phyloP scores from a whole-genome alignment of 2,888 invertebrate species.

The Aleiodes leptofemur region DNA sequence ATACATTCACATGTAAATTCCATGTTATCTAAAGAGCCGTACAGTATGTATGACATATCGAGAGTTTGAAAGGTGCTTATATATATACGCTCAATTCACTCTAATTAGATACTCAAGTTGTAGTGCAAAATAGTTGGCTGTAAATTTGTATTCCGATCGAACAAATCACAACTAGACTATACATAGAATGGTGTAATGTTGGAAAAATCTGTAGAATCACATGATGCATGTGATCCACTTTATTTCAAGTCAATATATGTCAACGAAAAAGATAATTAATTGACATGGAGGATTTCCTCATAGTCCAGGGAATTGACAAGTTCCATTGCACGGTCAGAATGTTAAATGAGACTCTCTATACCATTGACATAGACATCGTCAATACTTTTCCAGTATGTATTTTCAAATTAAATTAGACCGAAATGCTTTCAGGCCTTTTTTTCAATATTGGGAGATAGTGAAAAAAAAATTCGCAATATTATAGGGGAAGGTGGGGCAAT shows the following conservation, averaged over 20 bases:
- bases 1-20: too few species aligned
- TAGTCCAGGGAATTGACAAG: conserved; percentile 42
- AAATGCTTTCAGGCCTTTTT: too few species aligned
- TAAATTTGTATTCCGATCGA: not conserved
- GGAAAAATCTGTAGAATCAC: conserved; percentile 24
- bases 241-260: conserved; percentile 38
- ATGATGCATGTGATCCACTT: conserved; percentile 43
- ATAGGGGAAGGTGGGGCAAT: too few species aligned
- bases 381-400: conserved; percentile 14
- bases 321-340: conserved; percentile 37
- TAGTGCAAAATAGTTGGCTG: too few species aligned
- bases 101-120: too few species aligned
- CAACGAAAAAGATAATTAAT: conserved; percentile 46
- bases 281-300: conserved; percentile 32
- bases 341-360: conserved; percentile 6
- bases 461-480: not conserved
- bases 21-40: too few species aligned
- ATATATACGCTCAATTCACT: too few species aligned
- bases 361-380: not conserved
- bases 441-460: not conserved
- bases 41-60: too few species aligned
- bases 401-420: not conserved
- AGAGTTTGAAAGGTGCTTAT: not conserved
- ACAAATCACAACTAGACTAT: not conserved
- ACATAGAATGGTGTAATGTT: not conserved